phyloP scores from a whole-genome alignment of 2,888 invertebrate species.

The Caenorhabditis imperialis region DNA sequence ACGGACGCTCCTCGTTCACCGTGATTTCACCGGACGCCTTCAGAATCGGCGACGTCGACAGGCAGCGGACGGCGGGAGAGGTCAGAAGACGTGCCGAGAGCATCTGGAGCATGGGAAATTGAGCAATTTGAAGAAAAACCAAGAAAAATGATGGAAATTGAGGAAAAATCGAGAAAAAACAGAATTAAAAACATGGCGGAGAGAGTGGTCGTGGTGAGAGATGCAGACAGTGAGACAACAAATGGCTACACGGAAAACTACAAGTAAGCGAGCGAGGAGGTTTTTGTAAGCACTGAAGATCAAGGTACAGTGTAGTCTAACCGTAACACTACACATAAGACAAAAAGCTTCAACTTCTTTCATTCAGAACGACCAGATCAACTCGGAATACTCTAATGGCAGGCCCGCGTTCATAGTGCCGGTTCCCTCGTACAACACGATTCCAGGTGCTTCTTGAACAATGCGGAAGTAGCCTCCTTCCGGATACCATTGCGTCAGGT shows the following conservation, averaged over 20 bases:
- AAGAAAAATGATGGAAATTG: not conserved
- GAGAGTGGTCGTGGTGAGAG: not conserved
- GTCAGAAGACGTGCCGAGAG: slow-evolving; percentile 12
- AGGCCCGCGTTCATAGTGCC: no score
- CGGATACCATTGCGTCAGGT: no score
- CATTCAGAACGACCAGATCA: not conserved
- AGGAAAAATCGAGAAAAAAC: not conserved
- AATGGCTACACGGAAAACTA: no score
- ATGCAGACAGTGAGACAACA: not conserved
- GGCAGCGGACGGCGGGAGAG: slow-evolving; percentile 2
- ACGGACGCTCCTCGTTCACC: slow-evolving; percentile 32
- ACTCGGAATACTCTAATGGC: no score
- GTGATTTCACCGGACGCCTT: slow-evolving; percentile 14
- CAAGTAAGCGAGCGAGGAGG: no score
- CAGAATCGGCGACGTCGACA: slow-evolving; percentile 15
- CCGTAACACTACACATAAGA: not conserved
- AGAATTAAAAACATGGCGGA: not conserved
- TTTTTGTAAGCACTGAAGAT: no score
- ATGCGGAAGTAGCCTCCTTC: no score
- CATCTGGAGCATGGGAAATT: no score
- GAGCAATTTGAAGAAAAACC: not conserved
- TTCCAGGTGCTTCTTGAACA: no score
- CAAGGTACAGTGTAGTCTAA: no score
- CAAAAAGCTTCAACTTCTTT: not conserved
- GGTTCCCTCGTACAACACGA: no score